Base-by-base conservation (phyloP, 2,113 vertebrate species). In the Lamprologus tigripictilis region DNA sequence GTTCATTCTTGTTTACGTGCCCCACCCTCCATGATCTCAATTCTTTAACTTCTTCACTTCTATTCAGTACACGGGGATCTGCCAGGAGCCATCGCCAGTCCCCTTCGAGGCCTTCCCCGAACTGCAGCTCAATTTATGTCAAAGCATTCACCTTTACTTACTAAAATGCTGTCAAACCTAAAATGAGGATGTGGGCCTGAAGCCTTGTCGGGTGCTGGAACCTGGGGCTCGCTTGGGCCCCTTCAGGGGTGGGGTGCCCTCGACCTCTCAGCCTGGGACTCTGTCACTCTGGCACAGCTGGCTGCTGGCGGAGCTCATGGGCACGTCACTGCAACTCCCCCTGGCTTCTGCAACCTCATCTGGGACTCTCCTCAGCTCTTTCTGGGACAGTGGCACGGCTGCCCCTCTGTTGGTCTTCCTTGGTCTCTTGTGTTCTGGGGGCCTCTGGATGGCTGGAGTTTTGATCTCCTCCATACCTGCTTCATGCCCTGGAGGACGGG, bases 361-460 rank as follows among this genome's bases (percentile, higher is more conserved):
- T 40, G 1, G 37, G 37, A 0, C 37, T 11, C 37, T 40, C 37
- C 4, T 40, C 10, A 40, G 37, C 37, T 40, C 37, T 3, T 40
- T 11, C 37, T 0, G 1, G 37, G 4, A 11, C 0, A 11, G 37
- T 11, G 37, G 37, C 0, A 0, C 1, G 0, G 37, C 0, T 40
- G 37, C 2, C 5, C 37, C 2, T 11, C 10, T 0, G 26, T 12
- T 11, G 37, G 9, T 11, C 37, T 11, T 37, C 37, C 37, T 40
- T 11, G 0, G 0, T 40, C 37, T 40, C 37, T 40, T 40, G 37
- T 40, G 37, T 0, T 12, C 3, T 40, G 10, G 0, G 37, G 37
- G 37, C 37, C 10, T 40, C 37, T 40, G 10, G 37, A 40, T 40
- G 37, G 5, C 37, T 40, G 37, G 9, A 37, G 37, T 1, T 3